These are phyloP conservation scores for Sebastolobus altivelis DNA, from an alignment of 2,797 vertebrate species.

Conservation along the genomic window DNA sequence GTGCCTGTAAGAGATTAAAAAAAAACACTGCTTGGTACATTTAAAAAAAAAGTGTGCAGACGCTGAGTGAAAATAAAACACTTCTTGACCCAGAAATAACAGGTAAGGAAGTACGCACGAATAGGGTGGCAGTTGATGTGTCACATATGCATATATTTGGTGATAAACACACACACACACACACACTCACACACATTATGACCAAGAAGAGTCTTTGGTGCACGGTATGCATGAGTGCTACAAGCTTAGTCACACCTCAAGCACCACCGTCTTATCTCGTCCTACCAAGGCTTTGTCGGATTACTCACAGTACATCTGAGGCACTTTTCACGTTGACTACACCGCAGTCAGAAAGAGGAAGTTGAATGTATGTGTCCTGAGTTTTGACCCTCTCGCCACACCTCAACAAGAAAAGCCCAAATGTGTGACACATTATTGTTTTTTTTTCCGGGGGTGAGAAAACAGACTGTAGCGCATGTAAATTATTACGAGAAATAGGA, in stretches of 20 bases:
- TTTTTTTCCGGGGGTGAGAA: constrained; percentile 32
- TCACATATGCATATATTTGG: constrained; percentile 66
- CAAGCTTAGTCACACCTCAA: constrained; percentile 76
- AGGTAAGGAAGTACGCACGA: constrained; percentile 66
- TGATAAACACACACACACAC: constrained; percentile 34
- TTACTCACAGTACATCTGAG: constrained; percentile 73
- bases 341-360: constrained; percentile 74
- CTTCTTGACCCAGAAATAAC: constrained; percentile 53
- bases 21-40: constrained; percentile 42
- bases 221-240: constrained; percentile 63
- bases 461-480: constrained; percentile 37
- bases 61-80: constrained; percentile 42
- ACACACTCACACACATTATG: constrained; percentile 22
- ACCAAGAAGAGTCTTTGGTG: constrained; percentile 56
- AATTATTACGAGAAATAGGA: constrained; percentile 52
- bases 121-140: constrained; percentile 38
- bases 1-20: constrained; percentile 48
- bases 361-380: constrained; percentile 63
- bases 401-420: constrained; percentile 46
- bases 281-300: constrained; percentile 58
- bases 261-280: constrained; percentile 70
- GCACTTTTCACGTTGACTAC: constrained; percentile 73
- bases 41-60: constrained; percentile 51
- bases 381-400: constrained; percentile 67
- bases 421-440: constrained; percentile 49